Base-by-base conservation (phyloP, 2,113 vertebrate genomes). In the Isurus oxyrinchus region DNA sequence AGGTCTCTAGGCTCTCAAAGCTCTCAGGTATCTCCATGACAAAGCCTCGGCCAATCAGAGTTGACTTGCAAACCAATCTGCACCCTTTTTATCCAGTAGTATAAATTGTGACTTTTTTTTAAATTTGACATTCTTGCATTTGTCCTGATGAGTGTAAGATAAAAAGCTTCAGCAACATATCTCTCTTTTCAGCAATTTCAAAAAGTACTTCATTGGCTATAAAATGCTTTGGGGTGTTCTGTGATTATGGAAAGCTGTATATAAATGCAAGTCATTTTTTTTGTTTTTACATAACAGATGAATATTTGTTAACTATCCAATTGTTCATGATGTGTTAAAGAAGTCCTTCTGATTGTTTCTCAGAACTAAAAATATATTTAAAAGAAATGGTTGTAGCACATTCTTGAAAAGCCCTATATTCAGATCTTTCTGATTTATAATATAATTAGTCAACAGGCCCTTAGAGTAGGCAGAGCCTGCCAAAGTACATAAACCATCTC, bases 381-480 rank as follows among this genome's bases (percentile, higher is more conserved):
- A 95, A 95, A 94, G 61, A 66, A 95, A 35, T 27, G 44, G 53
- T 23, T 76, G 40, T 72, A 35, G 7, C 8, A 55, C 49, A 72
- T 69, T 72, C 44, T 55, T 55, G 49, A 95, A 72, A 95, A 49
- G 10, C 40, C 94, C 23, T 69, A 10, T 35, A 7, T 95, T 72
- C 94, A 72, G 94, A 95, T 72, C 67, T 19, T 94, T 16, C 40
- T 53, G 94, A 95, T 95, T 69, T 95, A 95, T 95, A 95, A 95
- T 95, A 95, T 95, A 95, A 95, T 95, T 95, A 95, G 67, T 95
- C 94, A 95, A 55, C 49, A 95, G 49, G 59, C 94, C 67, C 94
- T 95, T 72, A 35, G 94, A 53, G 44, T 49, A 53, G 67, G 94
- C 44, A 72, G 5, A 35, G 44, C 49, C 40, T 95, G 94, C 94